Evolutionary conservation across 2,113 vertebrate species (phyloP).

Genomic region (Prionailurus viverrinus): DNA sequence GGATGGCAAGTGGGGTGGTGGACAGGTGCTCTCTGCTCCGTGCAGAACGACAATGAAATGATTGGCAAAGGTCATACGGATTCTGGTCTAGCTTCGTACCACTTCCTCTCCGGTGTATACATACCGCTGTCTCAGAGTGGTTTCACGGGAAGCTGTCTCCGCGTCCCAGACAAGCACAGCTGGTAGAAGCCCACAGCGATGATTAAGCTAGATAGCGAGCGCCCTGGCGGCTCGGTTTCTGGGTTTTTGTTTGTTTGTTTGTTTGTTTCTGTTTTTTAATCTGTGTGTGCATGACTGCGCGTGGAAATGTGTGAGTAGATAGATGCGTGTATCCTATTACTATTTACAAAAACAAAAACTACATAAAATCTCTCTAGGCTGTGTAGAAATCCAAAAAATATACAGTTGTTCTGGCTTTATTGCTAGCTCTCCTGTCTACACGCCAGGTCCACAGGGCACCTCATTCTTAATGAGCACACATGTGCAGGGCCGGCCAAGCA

Average conservation of each 20-base stretch:
- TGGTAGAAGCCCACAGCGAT: not conserved
- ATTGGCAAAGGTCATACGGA: slow-evolving; percentile 62
- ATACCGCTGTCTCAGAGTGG: slow-evolving; percentile 26
- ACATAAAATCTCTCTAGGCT: slow-evolving; percentile 53
- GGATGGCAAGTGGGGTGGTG: not conserved
- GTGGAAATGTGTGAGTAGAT: slow-evolving; percentile 65
- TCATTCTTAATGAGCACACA: slow-evolving; percentile 41
- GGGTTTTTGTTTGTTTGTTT: not conserved
- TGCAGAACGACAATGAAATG: slow-evolving; percentile 9
- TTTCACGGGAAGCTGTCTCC: not conserved
- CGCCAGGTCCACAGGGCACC: slow-evolving; percentile 56
- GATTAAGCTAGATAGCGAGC: slow-evolving; percentile 43
- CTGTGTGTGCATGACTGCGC: not conserved
- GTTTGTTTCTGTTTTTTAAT: not conserved
- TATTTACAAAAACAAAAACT: slow-evolving; percentile 59
- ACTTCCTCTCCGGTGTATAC: slow-evolving; percentile 48
- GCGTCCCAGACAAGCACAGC: slow-evolving; percentile 60
- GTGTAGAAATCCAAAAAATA: slow-evolving; percentile 67
- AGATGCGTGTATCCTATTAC: slow-evolving; percentile 71
- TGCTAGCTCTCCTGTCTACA: slow-evolving; percentile 45
- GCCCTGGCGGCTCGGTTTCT: not conserved
- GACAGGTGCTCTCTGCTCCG: slow-evolving; percentile 25
- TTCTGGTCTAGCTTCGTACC: not conserved
- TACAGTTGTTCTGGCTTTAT: slow-evolving; percentile 63
- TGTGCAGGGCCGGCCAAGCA: not conserved